Percentiles rank a stretch among this genome's conserved stretches.
Evolutionary conservation across 2,113 vertebrate genomes (phyloP).

Genomic region (Gobius niger): DNA sequence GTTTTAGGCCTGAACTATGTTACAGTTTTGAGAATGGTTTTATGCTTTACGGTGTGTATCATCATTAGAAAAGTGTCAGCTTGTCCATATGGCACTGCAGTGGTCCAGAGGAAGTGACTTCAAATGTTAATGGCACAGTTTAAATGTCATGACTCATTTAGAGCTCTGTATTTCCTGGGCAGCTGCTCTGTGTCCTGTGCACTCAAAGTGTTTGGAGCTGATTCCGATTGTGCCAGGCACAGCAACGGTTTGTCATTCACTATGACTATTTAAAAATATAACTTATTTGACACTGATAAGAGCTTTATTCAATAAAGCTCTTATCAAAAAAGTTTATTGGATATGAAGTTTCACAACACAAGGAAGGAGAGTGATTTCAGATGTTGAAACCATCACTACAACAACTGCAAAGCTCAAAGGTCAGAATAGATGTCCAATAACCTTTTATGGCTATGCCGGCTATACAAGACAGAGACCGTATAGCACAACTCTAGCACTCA

Average conservation of each 20-base stretch:
- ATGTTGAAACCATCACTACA: conserved; percentile 26
- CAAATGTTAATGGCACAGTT: conserved; percentile 16
- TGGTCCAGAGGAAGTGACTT: conserved; percentile 23
- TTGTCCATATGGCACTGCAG: neutral
- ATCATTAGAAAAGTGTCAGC: neutral
- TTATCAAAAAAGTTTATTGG: no score
- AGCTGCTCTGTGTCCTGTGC: conserved; percentile 17
- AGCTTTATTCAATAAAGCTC: no score
- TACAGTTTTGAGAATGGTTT: conserved; percentile 18
- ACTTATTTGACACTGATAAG: conserved; percentile 35
- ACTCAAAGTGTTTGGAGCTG: conserved; percentile 38
- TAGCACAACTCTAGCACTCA: conserved; percentile 2
- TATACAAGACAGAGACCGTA: conserved; percentile 6
- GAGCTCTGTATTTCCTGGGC: conserved; percentile 30
- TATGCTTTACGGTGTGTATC: neutral
- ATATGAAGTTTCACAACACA: conserved; percentile 31
- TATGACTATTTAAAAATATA: conserved; percentile 15
- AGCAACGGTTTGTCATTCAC: conserved; percentile 6
- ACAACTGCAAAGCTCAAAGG: conserved; percentile 60
- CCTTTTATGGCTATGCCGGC: conserved; percentile 50
- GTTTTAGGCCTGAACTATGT: neutral
- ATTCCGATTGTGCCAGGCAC: conserved; percentile 18
- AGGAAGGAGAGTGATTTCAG: conserved; percentile 18
- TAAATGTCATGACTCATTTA: conserved; percentile 43
- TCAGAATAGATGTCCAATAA: conserved; percentile 40